Evolutionary conservation across 2,888 invertebrate species (phyloP), one percentile per base, ranked within the genome.

Genomic region (Iphiclides podalirius): DNA sequence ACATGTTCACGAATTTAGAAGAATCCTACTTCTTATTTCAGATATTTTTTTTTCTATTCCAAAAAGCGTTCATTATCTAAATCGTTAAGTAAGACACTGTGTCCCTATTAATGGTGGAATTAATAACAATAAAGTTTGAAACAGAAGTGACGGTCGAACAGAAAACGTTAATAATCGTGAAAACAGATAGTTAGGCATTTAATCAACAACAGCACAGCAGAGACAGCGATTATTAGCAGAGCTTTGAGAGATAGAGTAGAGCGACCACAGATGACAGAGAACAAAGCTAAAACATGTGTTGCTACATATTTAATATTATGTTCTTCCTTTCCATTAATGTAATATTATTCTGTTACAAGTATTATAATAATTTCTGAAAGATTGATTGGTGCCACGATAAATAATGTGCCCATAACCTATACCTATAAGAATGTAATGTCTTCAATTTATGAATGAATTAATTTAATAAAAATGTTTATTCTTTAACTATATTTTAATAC

Each of bases 1-100:
- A 84, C 84, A 81, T 83, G 75, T 72, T 79, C 67, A 47, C 64
- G 61, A 59, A 64, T 41, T 11, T 63, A 57, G 57, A 55, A 49
- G 44, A 53, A 57, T 53, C 49, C 47, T 49, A 38, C 33, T 55
- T 57, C 33, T 36, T 54, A 52, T 57, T 55, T 57, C 42, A 52
- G 53, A 13, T 51, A 57, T 53, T 52, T 41, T 52, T n/a, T 45
- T 51, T 52, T 43, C 49, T 46, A 60, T 49, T 57, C 34, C 40
- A 50, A 56, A 47, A 57, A 57, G 56, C 47, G 60, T 60, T 60
- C 64, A 67, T 72, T 62, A 54, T 68, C 54, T 55, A 60, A 39
- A 61, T 57, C 66, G 59, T 57, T 52, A 55, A 52, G 42, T 42
- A 52, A 57, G 54, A 61, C 65, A 67, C 62, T 59, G 57, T 53